phyloP scores from a whole-genome alignment of 2,113 vertebrate species.

The Rutilus rutilus region DNA sequence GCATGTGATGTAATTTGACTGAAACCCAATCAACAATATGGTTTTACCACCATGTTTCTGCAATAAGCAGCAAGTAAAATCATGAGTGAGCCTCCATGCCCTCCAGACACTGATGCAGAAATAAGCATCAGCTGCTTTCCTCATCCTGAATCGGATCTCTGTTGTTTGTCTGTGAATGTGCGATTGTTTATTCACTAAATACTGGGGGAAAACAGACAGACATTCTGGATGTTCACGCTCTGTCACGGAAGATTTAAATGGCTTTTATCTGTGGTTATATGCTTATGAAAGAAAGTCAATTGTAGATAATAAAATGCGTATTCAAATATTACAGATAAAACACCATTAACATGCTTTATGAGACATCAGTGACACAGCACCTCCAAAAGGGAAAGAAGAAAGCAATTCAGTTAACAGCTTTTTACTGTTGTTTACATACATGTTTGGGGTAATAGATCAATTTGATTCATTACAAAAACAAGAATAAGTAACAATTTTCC shows the following conservation, averaged over 20 bases:
- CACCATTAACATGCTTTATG: background rate
- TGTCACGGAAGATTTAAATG: background rate
- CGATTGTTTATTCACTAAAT: conserved; percentile 37
- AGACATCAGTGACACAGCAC: background rate
- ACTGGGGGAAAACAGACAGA: background rate
- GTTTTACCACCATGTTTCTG: background rate
- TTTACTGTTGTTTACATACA: background rate
- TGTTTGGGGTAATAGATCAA: background rate
- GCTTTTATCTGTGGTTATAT: background rate
- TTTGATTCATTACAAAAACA: background rate
- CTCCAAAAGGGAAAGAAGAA: too few relatives aligned
- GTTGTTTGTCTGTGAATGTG: conserved; percentile 48
- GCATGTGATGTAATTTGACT: background rate
- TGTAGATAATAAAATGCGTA: background rate
- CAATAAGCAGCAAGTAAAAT: background rate
- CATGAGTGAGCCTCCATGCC: conserved; percentile 20
- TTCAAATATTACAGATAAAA: conserved; percentile 14
- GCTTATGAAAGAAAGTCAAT: background rate
- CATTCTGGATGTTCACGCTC: background rate
- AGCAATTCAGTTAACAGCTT: background rate
- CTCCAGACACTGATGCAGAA: conserved; percentile 58
- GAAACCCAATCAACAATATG: background rate
- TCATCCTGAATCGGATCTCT: conserved; percentile 51
- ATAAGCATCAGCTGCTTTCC: conserved; percentile 66
- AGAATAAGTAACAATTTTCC: background rate